Percentiles rank a stretch among this genome's conserved stretches.
These are phyloP conservation scores for Thera britannica DNA, from an alignment of 2,888 invertebrate genomes.

Conservation along the genomic window DNA sequence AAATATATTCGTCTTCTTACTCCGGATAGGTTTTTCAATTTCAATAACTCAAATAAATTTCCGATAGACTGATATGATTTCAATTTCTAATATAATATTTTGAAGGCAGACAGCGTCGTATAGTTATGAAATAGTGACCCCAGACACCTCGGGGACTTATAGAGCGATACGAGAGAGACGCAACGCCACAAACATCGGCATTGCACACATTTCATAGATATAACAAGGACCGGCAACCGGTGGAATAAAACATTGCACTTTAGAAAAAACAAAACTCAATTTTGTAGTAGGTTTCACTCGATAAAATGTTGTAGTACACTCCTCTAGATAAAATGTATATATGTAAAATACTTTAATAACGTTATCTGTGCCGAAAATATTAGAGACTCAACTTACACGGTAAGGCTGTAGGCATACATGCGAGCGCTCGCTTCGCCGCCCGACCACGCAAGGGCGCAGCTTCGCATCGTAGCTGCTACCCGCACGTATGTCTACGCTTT, in stretches of 20 bases:
- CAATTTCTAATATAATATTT: conserved; percentile 31
- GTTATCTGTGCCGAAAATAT: conserved; percentile 81
- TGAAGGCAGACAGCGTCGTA: conserved; percentile 28
- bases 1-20: background rate
- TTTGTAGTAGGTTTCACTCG: conserved; percentile 84
- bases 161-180: conserved; percentile 54
- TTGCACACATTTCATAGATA: conserved; percentile 74
- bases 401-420: conserved; percentile 68
- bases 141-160: conserved; percentile 58
- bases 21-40: conserved; percentile 15
- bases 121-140: conserved; percentile 46
- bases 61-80: conserved; percentile 28
- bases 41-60: conserved; percentile 20
- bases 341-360: conserved; percentile 84
- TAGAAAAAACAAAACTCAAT: conserved; percentile 84
- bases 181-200: conserved; percentile 63
- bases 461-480: conserved; percentile 39
- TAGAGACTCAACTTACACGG: conserved; percentile 82
- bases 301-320: conserved; percentile 84
- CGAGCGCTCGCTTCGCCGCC: conserved; percentile 45
- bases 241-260: conserved; percentile 84
- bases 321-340: conserved; percentile 84
- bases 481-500: conserved; percentile 68
- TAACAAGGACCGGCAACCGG: conserved; percentile 83
- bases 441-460: conserved; percentile 11